Conservation (phyloP, 2,797 vertebrate genomes). For the Lophura swinhoii region DNA sequence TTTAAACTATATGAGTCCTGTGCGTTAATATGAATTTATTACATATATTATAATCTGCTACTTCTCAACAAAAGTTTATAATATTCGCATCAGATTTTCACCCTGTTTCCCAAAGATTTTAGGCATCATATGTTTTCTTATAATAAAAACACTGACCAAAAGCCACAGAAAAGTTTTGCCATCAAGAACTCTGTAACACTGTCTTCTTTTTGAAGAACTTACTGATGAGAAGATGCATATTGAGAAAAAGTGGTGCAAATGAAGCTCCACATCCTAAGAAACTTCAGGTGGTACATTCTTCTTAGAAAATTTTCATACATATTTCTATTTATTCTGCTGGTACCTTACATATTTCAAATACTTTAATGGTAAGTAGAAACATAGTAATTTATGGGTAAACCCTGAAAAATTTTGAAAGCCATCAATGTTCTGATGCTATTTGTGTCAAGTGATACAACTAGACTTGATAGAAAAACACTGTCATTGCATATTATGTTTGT, state of each 20-base stretch:
- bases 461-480: not conserved
- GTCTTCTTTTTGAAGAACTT: not conserved
- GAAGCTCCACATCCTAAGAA: not conserved
- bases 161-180: not conserved
- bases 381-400: not conserved
- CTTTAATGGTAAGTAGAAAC: not conserved
- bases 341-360: not conserved
- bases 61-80: not conserved
- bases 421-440: not conserved
- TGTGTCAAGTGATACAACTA: not conserved
- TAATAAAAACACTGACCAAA: not conserved
- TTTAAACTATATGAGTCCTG: not conserved
- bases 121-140: not conserved
- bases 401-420: not conserved
- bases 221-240: not conserved
- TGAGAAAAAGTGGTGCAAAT: not conserved
- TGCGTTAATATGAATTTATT: not conserved
- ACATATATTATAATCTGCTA: not conserved
- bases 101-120: not conserved
- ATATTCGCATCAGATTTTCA: not conserved
- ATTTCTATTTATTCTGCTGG: not conserved
- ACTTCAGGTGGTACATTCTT: not conserved
- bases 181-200: not conserved
- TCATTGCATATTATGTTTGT: not conserved
- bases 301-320: not conserved